A percentile compares a stretch with the other conserved stretches of the same genome.
Evolutionary conservation across 2,888 invertebrate species (phyloP).

Genomic region (Lasioglossum figueresi): DNA sequence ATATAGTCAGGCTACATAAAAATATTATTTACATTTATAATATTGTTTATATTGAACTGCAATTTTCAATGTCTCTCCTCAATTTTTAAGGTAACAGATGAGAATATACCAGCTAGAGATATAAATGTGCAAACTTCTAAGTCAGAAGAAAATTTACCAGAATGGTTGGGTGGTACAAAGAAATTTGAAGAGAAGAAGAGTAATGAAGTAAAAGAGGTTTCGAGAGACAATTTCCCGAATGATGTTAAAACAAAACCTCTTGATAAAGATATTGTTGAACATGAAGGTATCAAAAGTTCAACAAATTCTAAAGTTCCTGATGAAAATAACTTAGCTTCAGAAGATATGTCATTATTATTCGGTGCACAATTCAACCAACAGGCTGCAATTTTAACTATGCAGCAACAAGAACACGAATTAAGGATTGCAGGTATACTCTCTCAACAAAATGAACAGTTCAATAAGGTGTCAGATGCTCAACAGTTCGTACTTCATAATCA

Average conservation of each 20-base stretch:
- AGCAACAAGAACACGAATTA: constrained; percentile 79
- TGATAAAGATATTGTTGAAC: constrained; percentile 31
- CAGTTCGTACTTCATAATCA: constrained; percentile 73
- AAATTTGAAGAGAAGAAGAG: constrained; percentile 60
- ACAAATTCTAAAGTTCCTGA: neutral
- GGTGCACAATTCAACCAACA: constrained; percentile 77
- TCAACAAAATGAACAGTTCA: constrained; percentile 77
- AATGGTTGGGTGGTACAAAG: constrained; percentile 78
- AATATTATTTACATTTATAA: neutral
- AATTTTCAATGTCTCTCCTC: neutral
- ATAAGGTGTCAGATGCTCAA: constrained; percentile 72
- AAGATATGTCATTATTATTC: constrained; percentile 68
- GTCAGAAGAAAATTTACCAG: constrained; percentile 75
- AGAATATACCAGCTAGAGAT: constrained; percentile 34
- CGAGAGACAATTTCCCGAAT: constrained; percentile 20
- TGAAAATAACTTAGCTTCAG: constrained; percentile 36
- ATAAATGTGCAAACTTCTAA: constrained; percentile 17
- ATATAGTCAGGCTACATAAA: neutral
- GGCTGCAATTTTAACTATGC: constrained; percentile 75
- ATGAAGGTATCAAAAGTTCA: neutral
- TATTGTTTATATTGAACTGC: neutral
- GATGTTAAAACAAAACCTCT: constrained; percentile 17
- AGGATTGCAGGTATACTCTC: constrained; percentile 75
- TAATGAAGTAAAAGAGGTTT: constrained; percentile 45
- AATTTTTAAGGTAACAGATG: constrained; percentile 44